These are phyloP conservation scores for Zygothrica quintamaculata DNA, from an alignment of 2,888 invertebrate species.

Conservation along the genomic window DNA sequence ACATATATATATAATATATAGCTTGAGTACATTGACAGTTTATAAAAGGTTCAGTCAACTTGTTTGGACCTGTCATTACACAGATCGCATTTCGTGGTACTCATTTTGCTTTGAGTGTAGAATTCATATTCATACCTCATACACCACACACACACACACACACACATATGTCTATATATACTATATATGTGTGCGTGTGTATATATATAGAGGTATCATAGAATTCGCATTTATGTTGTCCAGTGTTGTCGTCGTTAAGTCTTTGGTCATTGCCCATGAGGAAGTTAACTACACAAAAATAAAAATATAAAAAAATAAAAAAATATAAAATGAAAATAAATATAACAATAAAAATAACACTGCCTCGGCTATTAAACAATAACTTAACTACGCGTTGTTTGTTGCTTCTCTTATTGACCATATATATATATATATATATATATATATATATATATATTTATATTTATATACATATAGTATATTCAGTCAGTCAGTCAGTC, in stretches of 20 bases:
- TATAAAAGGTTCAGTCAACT: conserved; percentile 48
- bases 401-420: conserved; percentile 17
- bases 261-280: conserved; percentile 52
- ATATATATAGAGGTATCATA: neutral
- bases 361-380: conserved; percentile 53
- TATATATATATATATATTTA: conserved; percentile 16
- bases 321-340: conserved; percentile 39
- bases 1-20: neutral
- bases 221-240: conserved; percentile 19
- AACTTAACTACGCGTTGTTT: conserved; percentile 46
- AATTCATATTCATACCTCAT: conserved; percentile 34
- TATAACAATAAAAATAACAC: conserved; percentile 31
- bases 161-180: conserved; percentile 3
- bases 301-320: conserved; percentile 36
- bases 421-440: conserved; percentile 16
- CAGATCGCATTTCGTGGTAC: conserved; percentile 39
- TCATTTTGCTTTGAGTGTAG: conserved; percentile 24
- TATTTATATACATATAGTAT: conserved; percentile 11
- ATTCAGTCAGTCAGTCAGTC: conserved; percentile 14
- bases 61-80: conserved; percentile 4
- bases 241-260: conserved; percentile 24
- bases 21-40: conserved; percentile 42
- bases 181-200: neutral
- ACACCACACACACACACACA: conserved; percentile 7
- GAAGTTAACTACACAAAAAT: conserved; percentile 47